Conservation (phyloP, 2,113 vertebrate species). For the Egretta garzetta region DNA sequence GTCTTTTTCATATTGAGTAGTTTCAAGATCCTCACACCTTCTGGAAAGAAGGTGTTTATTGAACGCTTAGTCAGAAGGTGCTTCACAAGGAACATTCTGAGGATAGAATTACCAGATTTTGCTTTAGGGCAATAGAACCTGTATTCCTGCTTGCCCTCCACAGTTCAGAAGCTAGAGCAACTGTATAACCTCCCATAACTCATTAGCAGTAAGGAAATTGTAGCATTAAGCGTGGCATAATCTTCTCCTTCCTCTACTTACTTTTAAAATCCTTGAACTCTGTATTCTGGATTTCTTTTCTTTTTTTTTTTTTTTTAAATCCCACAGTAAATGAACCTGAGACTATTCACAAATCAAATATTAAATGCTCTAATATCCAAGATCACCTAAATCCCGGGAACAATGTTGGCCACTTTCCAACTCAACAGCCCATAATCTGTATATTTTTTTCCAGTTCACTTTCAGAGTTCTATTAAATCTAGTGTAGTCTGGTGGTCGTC, state of each 20-base stretch:
- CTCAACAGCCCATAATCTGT: neutral
- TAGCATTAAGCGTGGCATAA: neutral
- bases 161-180: conserved; percentile 23
- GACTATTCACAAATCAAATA: neutral
- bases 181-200: neutral
- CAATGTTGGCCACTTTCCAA: neutral
- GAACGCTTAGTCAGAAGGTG: neutral
- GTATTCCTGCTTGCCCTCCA: neutral
- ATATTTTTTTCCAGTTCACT: neutral
- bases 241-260: neutral
- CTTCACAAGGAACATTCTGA: neutral
- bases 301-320: neutral
- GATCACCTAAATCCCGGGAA: conserved; percentile 13
- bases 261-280: conserved; percentile 1
- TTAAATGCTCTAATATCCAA: neutral
- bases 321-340: neutral
- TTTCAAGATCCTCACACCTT: neutral
- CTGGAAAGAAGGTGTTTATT: neutral
- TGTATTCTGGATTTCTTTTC: neutral
- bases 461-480: neutral
- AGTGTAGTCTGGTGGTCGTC: neutral
- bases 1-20: neutral
- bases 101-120: neutral
- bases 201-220: conserved; percentile 38
- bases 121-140: neutral